Percentiles rank a stretch among this genome's conserved stretches.
phyloP scores from a whole-genome alignment of 1,140 invertebrate genomes.

The Maconellicoccus hirsutus region DNA sequence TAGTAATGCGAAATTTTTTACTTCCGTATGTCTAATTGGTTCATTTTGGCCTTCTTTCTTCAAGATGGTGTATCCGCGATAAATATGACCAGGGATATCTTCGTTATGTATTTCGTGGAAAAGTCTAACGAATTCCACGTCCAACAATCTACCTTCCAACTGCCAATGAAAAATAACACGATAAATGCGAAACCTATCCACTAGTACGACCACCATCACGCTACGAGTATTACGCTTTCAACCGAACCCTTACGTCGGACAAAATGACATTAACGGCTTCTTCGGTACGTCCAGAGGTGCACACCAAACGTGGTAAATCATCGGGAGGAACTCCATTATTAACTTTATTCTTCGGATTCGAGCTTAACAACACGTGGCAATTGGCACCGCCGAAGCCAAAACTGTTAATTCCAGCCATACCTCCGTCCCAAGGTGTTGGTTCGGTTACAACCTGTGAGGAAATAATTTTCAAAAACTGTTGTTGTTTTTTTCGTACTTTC shows the following conservation, averaged over 20 bases:
- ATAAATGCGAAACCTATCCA: no score
- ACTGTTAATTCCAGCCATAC: slow-evolving; percentile 43
- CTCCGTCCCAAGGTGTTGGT: slow-evolving; percentile 47
- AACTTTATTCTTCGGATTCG: slow-evolving; percentile 40
- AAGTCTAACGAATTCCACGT: slow-evolving; percentile 33
- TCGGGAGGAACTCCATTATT: slow-evolving; percentile 39
- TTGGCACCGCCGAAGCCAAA: slow-evolving; percentile 54
- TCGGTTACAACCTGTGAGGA: slow-evolving; percentile 46
- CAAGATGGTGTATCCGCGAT: slow-evolving; percentile 41
- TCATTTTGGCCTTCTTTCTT: not conserved
- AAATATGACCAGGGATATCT: slow-evolving; percentile 36
- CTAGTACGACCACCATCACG: no score
- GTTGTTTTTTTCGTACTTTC: no score
- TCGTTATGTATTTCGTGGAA: slow-evolving; percentile 33
- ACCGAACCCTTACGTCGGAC: slow-evolving; percentile 46
- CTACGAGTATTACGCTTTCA: no score
- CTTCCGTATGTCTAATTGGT: not conserved
- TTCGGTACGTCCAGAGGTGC: slow-evolving; percentile 53
- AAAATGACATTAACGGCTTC: slow-evolving; percentile 57
- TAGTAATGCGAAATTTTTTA: no score
- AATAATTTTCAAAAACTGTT: not conserved
- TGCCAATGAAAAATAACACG: slow-evolving; percentile 26
- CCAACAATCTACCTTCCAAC: slow-evolving; percentile 30
- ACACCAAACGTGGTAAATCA: slow-evolving; percentile 48
- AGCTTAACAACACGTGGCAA: slow-evolving; percentile 52